Conservation (phyloP, 2,113 vertebrate species). For the Hemibates koningsi region DNA sequence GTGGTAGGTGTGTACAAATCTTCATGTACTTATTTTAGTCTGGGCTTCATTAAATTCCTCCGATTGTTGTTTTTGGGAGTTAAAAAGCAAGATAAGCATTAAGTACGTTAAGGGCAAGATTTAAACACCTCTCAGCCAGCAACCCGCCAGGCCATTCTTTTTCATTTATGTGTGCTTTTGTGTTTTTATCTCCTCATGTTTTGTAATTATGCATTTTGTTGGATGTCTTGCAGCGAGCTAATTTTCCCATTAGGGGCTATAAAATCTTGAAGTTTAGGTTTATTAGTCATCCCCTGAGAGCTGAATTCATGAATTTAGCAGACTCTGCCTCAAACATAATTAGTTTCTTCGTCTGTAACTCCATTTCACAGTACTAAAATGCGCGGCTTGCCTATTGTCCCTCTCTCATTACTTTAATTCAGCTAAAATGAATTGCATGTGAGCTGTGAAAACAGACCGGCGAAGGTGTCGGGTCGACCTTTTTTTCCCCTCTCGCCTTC, state of each 20-base stretch:
- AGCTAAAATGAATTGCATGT: not conserved
- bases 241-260: conserved; percentile 36
- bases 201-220: conserved; percentile 28
- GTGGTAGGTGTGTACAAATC: not conserved
- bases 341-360: conserved; percentile 35
- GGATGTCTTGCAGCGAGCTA: conserved; percentile 1
- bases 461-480: not conserved
- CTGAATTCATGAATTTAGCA: conserved; percentile 19
- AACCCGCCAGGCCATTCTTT: not conserved
- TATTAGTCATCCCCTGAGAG: conserved; percentile 30
- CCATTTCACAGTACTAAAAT: conserved; percentile 19
- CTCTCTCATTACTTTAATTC: conserved; percentile 17
- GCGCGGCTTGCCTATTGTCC: not conserved
- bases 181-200: conserved; percentile 5
- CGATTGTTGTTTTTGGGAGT: not conserved
- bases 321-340: conserved; percentile 38
- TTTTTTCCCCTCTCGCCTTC: not conserved
- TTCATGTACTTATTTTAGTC: not conserved
- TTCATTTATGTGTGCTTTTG: not conserved
- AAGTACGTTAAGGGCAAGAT: not conserved
- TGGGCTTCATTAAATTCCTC: not conserved
- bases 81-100: not conserved
- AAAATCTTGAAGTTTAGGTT: conserved; percentile 24
- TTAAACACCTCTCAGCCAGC: not conserved
- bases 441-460: not conserved